Conservation (phyloP, 64 coral and sea anemone genomes). For the Trachythela sp. region DNA sequence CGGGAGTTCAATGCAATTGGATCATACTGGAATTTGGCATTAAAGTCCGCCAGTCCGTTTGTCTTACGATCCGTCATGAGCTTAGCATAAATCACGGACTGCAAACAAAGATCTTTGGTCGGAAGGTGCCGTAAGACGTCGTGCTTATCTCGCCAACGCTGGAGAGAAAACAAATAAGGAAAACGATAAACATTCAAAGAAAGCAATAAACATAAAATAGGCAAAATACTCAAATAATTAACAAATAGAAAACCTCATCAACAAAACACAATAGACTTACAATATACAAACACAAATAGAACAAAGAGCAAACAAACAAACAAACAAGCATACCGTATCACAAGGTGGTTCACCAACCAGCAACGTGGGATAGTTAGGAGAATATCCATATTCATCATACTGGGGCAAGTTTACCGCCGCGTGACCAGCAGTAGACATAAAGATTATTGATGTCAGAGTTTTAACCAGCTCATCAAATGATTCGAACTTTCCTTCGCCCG, state of each 20-base stretch:
- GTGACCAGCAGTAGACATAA: constrained; percentile 64
- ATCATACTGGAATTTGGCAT: constrained; percentile 56
- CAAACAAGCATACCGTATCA: constrained; percentile 51
- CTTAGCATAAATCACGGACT: constrained; percentile 66
- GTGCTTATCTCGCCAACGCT: constrained; percentile 69
- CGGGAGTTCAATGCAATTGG: constrained; percentile 67
- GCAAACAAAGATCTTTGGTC: constrained; percentile 56
- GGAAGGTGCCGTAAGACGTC: constrained; percentile 61
- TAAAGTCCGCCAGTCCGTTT: constrained; percentile 64
- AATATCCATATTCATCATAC: constrained; percentile 88
- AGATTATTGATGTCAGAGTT: constrained; percentile 75
- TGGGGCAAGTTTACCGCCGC: constrained; percentile 82
- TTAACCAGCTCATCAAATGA: constrained; percentile 57
- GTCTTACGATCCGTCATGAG: constrained; percentile 65
- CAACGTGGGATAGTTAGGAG: constrained; percentile 80
- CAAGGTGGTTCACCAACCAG: constrained; percentile 66
- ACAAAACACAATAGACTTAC: too few species aligned
- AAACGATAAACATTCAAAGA: background rate
- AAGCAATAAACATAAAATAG: too few species aligned
- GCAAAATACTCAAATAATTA: too few species aligned
- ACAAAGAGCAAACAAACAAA: too few species aligned
- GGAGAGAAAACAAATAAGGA: background rate
- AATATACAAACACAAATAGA: too few species aligned
- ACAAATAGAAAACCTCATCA: too few species aligned
- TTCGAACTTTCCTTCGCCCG: constrained; percentile 65